Base-by-base conservation (phyloP, 1,140 invertebrate species). In the Ceratosolen fusciceps region DNA sequence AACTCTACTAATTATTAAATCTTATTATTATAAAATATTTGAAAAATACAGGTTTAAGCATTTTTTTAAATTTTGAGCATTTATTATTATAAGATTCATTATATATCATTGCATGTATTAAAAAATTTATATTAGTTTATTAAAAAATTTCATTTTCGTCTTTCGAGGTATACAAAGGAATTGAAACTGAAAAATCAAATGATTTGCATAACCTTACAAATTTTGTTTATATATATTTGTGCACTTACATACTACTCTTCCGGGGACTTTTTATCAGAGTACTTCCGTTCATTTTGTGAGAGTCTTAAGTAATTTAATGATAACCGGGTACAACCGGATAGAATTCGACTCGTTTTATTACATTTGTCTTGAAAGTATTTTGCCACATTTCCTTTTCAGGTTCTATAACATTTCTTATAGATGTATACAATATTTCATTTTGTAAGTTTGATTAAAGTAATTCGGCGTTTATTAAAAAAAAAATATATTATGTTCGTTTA, bases 311-410 rank as follows among this genome's bases (percentile, higher is more conserved):
- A 75, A 71, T 80, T 58, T n/a, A 80, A 80, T 76, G 79, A 62
- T 75, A 80, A 80, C 79, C 79, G 79, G 79, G 79, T 76, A 43
- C 76, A 80, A 80, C 79, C 67, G 73, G 73, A 65, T 75, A 62
- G 67, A 71, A 72, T 75, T 60, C 54, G 52, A 52, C 58, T 49
- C 39, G 29, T 75, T 60, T 52, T 34, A 71, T 65, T 74, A 34
- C 62, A 68, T 26, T 43, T 16, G 34, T 74, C n/a, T 74, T 19
- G 31, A 24, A 21, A 56, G 24, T 70, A 26, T n/a, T 77, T 56
- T 56, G 65, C 31, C 34, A 47, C 49, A 58, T 70, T 77, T 52
- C 67, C 65, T 77, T 76, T 10, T 7, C 2, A 29, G 24, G 7
- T 74, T 60, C n/a, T 26, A 56, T 72, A 12, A 43, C 12, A 43